A percentile compares a stretch with the other conserved stretches of the same genome.
phyloP scores from a whole-genome alignment of 2,888 invertebrate genomes.

The Troides helena region DNA sequence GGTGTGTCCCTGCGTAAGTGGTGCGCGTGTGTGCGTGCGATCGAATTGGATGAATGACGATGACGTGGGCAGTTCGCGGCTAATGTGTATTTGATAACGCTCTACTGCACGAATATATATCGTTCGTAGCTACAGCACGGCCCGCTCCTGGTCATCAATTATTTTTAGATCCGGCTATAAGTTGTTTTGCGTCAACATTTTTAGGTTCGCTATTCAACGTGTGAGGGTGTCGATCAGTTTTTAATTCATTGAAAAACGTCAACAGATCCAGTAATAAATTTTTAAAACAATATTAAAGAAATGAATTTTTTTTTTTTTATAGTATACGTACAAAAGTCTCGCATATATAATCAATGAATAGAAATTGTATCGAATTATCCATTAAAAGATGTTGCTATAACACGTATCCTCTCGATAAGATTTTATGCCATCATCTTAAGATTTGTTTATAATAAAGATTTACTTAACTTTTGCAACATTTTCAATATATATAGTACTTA shows the following conservation, averaged over 20 bases:
- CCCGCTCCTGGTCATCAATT: constrained; percentile 51
- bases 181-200: constrained; percentile 27
- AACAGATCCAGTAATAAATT: background rate
- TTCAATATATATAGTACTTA: too few relatives aligned
- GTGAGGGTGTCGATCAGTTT: constrained; percentile 2
- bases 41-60: constrained; percentile 75
- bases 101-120: constrained; percentile 43
- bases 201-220: constrained; percentile 16
- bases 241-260: background rate
- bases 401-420: too few relatives aligned
- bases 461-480: too few relatives aligned
- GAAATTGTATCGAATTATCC: constrained; percentile 11
- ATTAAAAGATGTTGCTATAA: background rate
- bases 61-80: constrained; percentile 65
- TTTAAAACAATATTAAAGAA: too few relatives aligned
- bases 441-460: too few relatives aligned
- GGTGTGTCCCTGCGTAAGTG: constrained; percentile 33
- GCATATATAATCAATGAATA: constrained; percentile 14
- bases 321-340: too few relatives aligned
- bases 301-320: too few relatives aligned
- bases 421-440: too few relatives aligned
- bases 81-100: constrained; percentile 71
- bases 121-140: constrained; percentile 42
- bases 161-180: constrained; percentile 65
- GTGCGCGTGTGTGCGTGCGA: constrained; percentile 64